Evolutionary conservation across 2,888 invertebrate genomes (phyloP), one percentile per base, ranked within the genome.

Genomic region (Iselma pallidipennis): DNA sequence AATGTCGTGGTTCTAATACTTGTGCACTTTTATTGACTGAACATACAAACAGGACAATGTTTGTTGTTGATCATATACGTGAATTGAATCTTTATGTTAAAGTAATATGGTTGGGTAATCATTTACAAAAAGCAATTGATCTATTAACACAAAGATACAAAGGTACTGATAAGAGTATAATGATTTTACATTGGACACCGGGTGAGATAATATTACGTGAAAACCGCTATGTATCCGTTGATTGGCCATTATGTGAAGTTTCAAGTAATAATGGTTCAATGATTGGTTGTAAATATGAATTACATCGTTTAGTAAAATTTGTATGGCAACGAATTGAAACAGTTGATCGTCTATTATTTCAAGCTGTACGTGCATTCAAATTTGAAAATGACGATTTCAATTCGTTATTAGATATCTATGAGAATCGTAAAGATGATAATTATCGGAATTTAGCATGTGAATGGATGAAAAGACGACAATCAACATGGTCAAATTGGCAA

Each of bases 151-250:
- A 75, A 1, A 71, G 73, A 31, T 81, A 82, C 60, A 55, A 63
- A 28, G 53, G 71, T 16, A 54, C 67, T 9, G 64, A 68, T 55
- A 67, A 67, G 2, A 79, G 74, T 61, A 73, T 87, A 19, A 77
- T 91, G 19, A 84, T 91, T 57, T 82, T 91, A 63, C 86, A 87
- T 72, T 90, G 89, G 87, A 85, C 85, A 9, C 91, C 91, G 0
- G 89, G 88, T 42, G 84, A 85, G 51, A 82, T 88, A 28, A 83
- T 88, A 25, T 78, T 84, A 55, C 81, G 82, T n/a, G 81, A 82
- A 33, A 76, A 78, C 6, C 76, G 84, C 21, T 87, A 83, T 67
- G 69, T 79, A 1, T 82, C 83, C 23, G 84, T 93, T 0, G 81
- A 84, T 12, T 88, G 92, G 78, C 90, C 90, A 1, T 81, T 84